These are phyloP conservation scores for Didymodactylos carnosus DNA, from an alignment of 2,888 invertebrate genomes.

Conservation along the genomic window DNA sequence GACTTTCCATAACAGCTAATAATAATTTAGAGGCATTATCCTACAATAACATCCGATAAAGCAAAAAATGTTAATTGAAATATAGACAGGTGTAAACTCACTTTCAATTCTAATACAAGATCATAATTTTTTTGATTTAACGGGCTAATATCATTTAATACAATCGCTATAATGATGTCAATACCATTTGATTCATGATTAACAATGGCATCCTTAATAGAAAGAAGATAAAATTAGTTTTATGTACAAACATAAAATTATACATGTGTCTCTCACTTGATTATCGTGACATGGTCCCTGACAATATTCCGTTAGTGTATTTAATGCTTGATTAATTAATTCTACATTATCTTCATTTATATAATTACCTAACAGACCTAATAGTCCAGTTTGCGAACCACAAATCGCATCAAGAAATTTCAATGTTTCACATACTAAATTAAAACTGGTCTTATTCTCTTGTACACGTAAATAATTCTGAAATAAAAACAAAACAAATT, in stretches of 20 bases:
- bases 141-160: slow-evolving; percentile 92
- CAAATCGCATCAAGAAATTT: slow-evolving; percentile 97
- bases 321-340: slow-evolving; percentile 86
- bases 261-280: too few relatives aligned
- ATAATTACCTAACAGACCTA: slow-evolving; percentile 81
- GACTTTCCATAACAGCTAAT: slow-evolving; percentile 91
- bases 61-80: too few relatives aligned
- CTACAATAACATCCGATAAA: too few relatives aligned
- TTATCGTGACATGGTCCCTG: slow-evolving; percentile 91
- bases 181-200: slow-evolving; percentile 95
- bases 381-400: slow-evolving; percentile 94
- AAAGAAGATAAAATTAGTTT: too few relatives aligned
- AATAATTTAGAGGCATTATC: slow-evolving; percentile 86
- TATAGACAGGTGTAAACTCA: too few relatives aligned
- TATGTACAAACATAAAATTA: too few relatives aligned
- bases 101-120: slow-evolving; percentile 74
- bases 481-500: slow-evolving; percentile 20
- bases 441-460: slow-evolving; percentile 71
- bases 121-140: slow-evolving; percentile 87
- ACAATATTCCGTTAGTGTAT: slow-evolving; percentile 93
- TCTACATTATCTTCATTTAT: slow-evolving; percentile 93
- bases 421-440: slow-evolving; percentile 85
- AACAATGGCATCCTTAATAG: slow-evolving; percentile 88
- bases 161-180: slow-evolving; percentile 90
- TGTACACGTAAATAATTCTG: slow-evolving; percentile 79